These are phyloP conservation scores for Archocentrus centrarchus DNA, from an alignment of 2,113 vertebrate genomes.

Conservation along the genomic window DNA sequence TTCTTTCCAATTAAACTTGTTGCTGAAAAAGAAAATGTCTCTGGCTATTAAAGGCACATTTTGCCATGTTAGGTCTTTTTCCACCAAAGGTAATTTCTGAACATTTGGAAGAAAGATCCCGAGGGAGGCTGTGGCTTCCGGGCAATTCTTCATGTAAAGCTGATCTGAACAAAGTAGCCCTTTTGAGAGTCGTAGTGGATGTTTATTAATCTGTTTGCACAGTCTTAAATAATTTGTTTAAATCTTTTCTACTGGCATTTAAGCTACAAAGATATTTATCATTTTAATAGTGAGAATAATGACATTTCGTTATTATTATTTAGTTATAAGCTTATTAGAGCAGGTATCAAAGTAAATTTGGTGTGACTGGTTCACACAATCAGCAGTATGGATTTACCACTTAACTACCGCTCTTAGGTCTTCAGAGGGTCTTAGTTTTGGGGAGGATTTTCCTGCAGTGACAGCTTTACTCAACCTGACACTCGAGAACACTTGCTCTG, in stretches of 20 bases:
- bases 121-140: slow-evolving; percentile 57
- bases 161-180: slow-evolving; percentile 51
- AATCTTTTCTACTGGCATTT: neutral
- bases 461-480: slow-evolving; percentile 67
- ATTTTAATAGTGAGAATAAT: neutral
- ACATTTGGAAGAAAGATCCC: slow-evolving; percentile 67
- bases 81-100: slow-evolving; percentile 70
- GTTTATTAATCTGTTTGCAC: slow-evolving; percentile 10
- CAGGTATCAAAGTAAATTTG: neutral
- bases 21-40: slow-evolving; percentile 82
- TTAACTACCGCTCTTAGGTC: neutral
- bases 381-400: neutral
- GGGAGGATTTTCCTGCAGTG: slow-evolving; percentile 20
- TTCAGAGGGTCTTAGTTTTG: slow-evolving; percentile 19
- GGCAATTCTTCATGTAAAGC: slow-evolving; percentile 52
- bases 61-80: slow-evolving; percentile 75
- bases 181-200: slow-evolving; percentile 26
- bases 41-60: slow-evolving; percentile 81
- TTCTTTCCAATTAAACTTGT: slow-evolving; percentile 92
- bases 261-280: neutral
- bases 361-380: neutral
- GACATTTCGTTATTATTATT: neutral
- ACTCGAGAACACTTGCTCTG: slow-evolving; percentile 36
- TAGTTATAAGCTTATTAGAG: neutral
- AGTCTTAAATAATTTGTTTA: neutral